Base-by-base conservation (phyloP, 2,888 invertebrate species). In the Cartodere bifasciata region DNA sequence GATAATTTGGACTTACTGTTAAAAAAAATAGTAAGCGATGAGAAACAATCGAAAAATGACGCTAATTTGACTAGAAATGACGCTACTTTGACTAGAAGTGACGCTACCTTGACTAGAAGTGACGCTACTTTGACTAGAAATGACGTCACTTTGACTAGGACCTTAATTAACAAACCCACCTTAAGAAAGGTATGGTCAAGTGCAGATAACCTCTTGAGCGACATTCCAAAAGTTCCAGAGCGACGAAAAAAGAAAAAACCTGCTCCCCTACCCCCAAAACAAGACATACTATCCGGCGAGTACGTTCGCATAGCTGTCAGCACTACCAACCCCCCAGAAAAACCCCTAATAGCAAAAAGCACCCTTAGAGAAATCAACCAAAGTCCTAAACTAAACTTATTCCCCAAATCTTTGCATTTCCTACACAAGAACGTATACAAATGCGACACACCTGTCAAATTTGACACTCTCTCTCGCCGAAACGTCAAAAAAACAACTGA, bases 111-210 rank as follows among this genome's bases (percentile, higher is more conserved):
- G 20, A 20, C 7, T 20, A 20, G 20, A 9, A 6, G 20, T 7
- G 20, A 20, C n/a, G 9, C 7, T 20, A n/a, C n/a, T n/a, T n/a
- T n/a, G n/a, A n/a, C n/a, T n/a, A n/a, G n/a, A n/a, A n/a, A n/a
- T n/a, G n/a, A n/a, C n/a, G n/a, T n/a, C n/a, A n/a, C n/a, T n/a
- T n/a, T n/a, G n/a, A 31, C 31, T 15, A 31, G 31, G 32, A 37
- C 31, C 2, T 31, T 29, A 22, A 23, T 22, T 7, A 24, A 22
- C 4, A 13, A 31, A 11, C 22, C 23, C 3, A 28, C 20, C n/a
- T 41, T 59, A 27, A 47, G 50, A 31, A 61, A 61, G 40, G 48
- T 58, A 3, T 61, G 61, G 61, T 56, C 51, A 34, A 58, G 58
- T 2, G 55, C 56, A n/a, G 60, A 61, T 32, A 55, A 60, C 41